phyloP scores from a whole-genome alignment of 2,797 vertebrate genomes.

The Pteropus rufus region DNA sequence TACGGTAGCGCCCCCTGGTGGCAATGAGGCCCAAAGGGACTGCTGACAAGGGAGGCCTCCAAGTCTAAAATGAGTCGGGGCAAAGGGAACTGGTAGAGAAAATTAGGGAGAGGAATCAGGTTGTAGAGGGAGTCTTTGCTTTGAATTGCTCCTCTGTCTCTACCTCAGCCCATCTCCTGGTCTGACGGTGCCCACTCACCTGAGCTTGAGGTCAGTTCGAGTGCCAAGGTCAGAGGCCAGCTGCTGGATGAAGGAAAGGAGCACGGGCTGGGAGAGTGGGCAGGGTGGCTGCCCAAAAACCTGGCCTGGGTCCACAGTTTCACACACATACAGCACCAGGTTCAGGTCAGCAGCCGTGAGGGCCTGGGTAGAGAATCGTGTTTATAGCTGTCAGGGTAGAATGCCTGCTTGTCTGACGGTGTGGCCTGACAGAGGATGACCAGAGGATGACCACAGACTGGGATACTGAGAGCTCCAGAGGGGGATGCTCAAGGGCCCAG shows the following conservation, averaged over 20 bases:
- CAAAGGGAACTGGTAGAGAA: neutral
- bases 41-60: neutral
- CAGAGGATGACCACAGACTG: neutral
- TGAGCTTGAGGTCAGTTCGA: conserved; percentile 96
- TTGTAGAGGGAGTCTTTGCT: neutral
- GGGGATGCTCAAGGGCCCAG: neutral
- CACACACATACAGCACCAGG: conserved; percentile 96
- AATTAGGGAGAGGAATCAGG: neutral
- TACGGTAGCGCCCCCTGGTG: conserved; percentile 52
- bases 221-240: conserved; percentile 95
- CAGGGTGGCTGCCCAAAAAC: conserved; percentile 96
- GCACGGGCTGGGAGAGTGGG: conserved; percentile 95
- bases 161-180: neutral
- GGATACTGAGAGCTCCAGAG: neutral
- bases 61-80: neutral
- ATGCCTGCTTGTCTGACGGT: neutral
- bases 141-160: neutral
- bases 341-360: conserved; percentile 96
- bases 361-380: conserved; percentile 81
- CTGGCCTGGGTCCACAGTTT: conserved; percentile 96
- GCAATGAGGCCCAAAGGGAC: fast-evolving
- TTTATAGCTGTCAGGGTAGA: neutral
- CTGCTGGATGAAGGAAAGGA: conserved; percentile 99
- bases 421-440: neutral
- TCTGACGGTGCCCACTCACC: conserved; percentile 82